Conservation (phyloP, 2,113 vertebrate species). For the Phaethornis superciliosus region DNA sequence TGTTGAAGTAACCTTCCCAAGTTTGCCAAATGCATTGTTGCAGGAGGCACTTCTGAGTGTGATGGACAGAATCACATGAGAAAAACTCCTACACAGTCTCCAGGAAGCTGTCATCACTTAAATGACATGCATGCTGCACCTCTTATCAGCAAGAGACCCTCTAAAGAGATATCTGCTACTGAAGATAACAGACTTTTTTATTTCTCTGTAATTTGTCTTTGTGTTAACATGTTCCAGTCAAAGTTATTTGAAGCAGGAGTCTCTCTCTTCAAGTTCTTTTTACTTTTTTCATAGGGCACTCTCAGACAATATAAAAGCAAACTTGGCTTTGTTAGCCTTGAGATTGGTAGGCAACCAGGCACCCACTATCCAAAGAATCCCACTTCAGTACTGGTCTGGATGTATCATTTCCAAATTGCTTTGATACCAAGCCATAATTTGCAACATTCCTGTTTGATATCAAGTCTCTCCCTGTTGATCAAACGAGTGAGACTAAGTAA, state of each 20-base stretch:
- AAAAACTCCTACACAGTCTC: neutral
- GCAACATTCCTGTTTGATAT: neutral
- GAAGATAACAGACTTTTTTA: neutral
- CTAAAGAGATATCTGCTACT: neutral
- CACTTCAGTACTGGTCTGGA: conserved; percentile 5
- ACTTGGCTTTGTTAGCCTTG: neutral
- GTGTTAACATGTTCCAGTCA: neutral
- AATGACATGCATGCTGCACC: neutral
- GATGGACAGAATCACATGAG: neutral
- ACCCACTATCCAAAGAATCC: neutral
- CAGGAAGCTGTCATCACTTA: neutral
- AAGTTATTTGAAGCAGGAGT: neutral
- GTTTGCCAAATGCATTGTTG: neutral
- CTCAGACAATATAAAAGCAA: neutral
- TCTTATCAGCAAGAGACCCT: neutral
- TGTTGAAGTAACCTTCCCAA: neutral
- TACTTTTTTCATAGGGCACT: neutral
- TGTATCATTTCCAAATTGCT: neutral
- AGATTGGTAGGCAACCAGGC: neutral
- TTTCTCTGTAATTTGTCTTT: conserved; percentile 13
- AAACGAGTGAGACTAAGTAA: conserved; percentile 5
- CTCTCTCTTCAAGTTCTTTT: neutral
- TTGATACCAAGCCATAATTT: conserved; percentile 40
- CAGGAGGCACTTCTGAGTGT: neutral
- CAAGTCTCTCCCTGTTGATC: neutral